Conservation (phyloP, 1,140 invertebrate genomes). For the Cepaea nemoralis region DNA sequence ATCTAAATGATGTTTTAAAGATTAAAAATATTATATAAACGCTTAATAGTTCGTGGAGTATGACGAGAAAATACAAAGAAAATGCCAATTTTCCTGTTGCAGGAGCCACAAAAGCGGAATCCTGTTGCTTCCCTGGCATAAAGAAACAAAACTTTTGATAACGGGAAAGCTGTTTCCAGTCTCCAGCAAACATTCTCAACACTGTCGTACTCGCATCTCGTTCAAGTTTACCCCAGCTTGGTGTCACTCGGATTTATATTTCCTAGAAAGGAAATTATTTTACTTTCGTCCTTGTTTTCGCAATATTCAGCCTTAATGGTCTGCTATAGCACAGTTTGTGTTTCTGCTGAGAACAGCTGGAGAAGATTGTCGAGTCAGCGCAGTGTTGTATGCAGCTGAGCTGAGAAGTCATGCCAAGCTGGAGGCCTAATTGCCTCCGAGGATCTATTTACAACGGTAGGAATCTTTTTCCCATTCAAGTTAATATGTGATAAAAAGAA, state of each 20-base stretch:
- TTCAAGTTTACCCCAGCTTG: no score
- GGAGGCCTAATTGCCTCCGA: constrained; percentile 43
- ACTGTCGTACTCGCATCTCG: no score
- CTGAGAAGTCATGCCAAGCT: constrained; percentile 36
- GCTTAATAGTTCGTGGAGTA: no score
- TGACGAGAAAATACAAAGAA: no score
- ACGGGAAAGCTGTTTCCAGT: neutral
- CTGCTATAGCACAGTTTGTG: neutral
- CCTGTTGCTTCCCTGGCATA: neutral
- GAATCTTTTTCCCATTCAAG: neutral
- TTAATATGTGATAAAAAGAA: no score
- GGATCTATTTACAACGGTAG: constrained; percentile 41
- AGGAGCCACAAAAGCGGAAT: neutral
- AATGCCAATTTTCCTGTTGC: no score
- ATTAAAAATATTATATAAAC: no score
- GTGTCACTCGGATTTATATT: no score
- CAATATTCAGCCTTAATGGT: neutral
- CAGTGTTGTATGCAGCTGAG: neutral
- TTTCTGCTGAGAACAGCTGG: neutral
- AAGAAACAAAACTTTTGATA: neutral
- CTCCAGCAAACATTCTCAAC: neutral
- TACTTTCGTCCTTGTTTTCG: neutral
- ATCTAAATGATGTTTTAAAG: no score
- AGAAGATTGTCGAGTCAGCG: neutral
- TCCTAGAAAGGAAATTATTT: no score